Percentiles rank a stretch among this genome's conserved stretches.
Evolutionary conservation across 2,113 vertebrate species (phyloP).

Genomic region (Neofelis nebulosa): DNA sequence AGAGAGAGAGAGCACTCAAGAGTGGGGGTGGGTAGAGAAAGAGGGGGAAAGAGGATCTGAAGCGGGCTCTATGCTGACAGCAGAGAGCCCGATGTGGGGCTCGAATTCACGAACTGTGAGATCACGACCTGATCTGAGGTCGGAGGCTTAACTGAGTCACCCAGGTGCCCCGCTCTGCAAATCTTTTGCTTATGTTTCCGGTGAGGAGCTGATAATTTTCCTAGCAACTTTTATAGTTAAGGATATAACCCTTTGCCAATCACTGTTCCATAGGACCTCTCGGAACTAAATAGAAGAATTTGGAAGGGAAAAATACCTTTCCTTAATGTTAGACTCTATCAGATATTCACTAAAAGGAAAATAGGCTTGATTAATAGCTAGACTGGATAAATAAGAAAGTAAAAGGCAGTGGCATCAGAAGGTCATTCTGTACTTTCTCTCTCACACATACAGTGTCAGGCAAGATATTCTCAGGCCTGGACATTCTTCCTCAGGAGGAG

Average conservation of each 20-base stretch:
- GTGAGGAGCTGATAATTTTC: background rate
- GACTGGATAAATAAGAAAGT: background rate
- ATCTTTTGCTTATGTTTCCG: slow-evolving; percentile 8
- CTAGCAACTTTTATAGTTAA: slow-evolving; percentile 17
- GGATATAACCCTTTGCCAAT: background rate
- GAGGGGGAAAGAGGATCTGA: too few species aligned
- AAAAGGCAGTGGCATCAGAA: background rate
- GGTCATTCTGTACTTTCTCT: background rate
- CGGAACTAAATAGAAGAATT: slow-evolving; percentile 37
- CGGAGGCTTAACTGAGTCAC: too few species aligned
- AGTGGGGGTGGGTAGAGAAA: too few species aligned
- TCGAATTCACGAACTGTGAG: too few species aligned
- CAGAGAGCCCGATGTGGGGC: too few species aligned
- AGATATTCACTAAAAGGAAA: background rate
- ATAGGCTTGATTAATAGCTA: background rate
- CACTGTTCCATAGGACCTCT: background rate
- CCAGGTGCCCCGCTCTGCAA: background rate
- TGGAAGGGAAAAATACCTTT: background rate
- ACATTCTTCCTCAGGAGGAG: background rate
- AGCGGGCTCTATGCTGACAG: too few species aligned
- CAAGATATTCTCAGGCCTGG: background rate
- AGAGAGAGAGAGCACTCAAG: too few species aligned
- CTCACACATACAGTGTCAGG: background rate
- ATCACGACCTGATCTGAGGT: too few species aligned
- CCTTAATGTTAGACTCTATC: background rate